Conservation (phyloP, 2,797 vertebrate species). For the Myripristis jacobus region DNA sequence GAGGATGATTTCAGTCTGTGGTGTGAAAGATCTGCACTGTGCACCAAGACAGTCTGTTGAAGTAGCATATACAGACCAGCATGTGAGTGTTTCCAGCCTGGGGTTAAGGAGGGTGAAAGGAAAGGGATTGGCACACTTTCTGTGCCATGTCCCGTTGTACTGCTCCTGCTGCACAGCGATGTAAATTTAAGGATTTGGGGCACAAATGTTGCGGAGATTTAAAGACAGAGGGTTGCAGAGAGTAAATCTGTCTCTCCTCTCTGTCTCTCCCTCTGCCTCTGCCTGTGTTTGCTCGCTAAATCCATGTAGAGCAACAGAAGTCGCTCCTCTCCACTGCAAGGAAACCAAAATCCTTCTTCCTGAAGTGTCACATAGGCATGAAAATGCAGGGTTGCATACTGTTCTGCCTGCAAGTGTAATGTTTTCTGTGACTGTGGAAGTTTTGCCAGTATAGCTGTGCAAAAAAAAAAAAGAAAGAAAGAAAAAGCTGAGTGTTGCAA, state of each 20-base stretch:
- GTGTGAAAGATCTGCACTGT: conserved; percentile 29
- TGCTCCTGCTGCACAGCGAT: conserved; percentile 10
- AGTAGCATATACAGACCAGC: conserved; percentile 22
- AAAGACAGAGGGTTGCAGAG: conserved; percentile 20
- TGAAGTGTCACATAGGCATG: conserved; percentile 24
- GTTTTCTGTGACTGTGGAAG: conserved; percentile 26
- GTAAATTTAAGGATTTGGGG: conserved; percentile 48
- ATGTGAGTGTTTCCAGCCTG: conserved; percentile 27
- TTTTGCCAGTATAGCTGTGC: not conserved
- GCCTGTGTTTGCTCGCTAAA: conserved; percentile 31
- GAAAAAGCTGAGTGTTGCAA: too few species aligned
- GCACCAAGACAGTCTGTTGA: conserved; percentile 22
- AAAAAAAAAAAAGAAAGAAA: too few species aligned
- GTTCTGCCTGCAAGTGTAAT: conserved; percentile 16
- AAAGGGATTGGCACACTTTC: conserved; percentile 56
- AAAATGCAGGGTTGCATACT: conserved; percentile 10
- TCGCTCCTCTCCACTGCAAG: not conserved
- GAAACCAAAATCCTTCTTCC: conserved; percentile 1
- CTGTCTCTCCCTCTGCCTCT: conserved; percentile 12
- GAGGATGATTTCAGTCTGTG: conserved; percentile 43
- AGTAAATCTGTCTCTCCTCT: conserved; percentile 18
- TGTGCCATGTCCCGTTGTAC: conserved; percentile 12
- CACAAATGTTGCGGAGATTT: conserved; percentile 30
- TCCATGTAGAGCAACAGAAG: conserved; percentile 35
- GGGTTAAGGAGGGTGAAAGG: conserved; percentile 36